These are phyloP conservation scores for Rhaphigaster nebulosa DNA, from an alignment of 2,888 invertebrate species.

Conservation along the genomic window DNA sequence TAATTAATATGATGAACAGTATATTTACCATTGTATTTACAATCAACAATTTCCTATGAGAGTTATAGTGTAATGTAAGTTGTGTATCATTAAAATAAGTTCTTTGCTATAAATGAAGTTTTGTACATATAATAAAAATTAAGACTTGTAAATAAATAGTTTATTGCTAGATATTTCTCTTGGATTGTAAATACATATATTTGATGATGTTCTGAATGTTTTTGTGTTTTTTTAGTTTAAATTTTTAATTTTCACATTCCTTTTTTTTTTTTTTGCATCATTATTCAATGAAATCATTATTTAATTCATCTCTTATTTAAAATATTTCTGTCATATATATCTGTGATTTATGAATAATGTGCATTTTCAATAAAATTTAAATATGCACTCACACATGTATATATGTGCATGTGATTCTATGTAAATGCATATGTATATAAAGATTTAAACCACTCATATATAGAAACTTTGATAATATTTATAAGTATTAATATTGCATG, in stretches of 20 bases:
- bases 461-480: not conserved
- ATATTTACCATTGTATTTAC: not conserved
- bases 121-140: slow-evolving; percentile 22
- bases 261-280: not conserved
- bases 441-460: not conserved
- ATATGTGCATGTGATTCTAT: not conserved
- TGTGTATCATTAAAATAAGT: not conserved
- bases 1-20: not conserved
- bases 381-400: not conserved
- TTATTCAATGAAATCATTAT: not conserved
- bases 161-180: slow-evolving; percentile 38
- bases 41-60: not conserved
- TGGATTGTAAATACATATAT: slow-evolving; percentile 36
- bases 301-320: slow-evolving; percentile 12
- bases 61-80: slow-evolving; percentile 2
- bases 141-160: slow-evolving; percentile 47
- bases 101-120: not conserved
- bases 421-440: not conserved
- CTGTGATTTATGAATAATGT: slow-evolving; percentile 32
- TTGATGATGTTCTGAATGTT: slow-evolving; percentile 22
- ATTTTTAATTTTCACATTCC: slow-evolving; percentile 32
- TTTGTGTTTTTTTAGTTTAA: not conserved
- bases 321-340: not conserved
- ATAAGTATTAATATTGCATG: slow-evolving; percentile 9
- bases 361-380: not conserved